Conservation (phyloP, 2,888 invertebrate species). For the Neoscelio sp. region DNA sequence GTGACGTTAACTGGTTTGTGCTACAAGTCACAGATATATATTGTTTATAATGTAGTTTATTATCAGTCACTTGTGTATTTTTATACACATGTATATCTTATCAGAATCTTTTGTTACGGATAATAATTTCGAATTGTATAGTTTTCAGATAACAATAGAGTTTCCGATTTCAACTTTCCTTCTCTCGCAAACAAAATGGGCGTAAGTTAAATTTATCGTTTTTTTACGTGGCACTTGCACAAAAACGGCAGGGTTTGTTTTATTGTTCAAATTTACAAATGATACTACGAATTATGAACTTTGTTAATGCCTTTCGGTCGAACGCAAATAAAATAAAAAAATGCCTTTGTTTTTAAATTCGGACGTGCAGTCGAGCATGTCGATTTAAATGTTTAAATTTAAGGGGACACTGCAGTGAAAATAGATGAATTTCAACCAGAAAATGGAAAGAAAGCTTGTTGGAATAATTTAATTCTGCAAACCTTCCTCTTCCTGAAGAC, state of each 20-base stretch:
- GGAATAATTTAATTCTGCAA: too few species aligned
- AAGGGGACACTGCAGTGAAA: too few species aligned
- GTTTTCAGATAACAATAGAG: conserved; percentile 3
- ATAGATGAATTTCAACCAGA: too few species aligned
- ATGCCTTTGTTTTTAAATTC: neutral
- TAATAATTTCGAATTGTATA: conserved; percentile 3
- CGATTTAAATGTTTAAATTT: too few species aligned
- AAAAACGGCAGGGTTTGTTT: conserved; percentile 5
- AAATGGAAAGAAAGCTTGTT: too few species aligned
- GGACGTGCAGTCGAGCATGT: neutral
- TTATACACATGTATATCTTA: too few species aligned
- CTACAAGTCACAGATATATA: too few species aligned
- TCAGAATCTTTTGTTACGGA: conserved; percentile 13
- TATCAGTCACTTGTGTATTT: too few species aligned
- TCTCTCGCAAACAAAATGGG: neutral
- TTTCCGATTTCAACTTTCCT: conserved; percentile 5
- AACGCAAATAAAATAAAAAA: neutral
- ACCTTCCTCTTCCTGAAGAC: too few species aligned
- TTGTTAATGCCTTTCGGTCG: neutral
- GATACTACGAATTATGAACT: conserved; percentile 8
- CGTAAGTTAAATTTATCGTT: conserved; percentile 16
- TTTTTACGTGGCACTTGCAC: conserved; percentile 4
- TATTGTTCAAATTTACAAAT: conserved; percentile 16
- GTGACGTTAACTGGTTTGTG: too few species aligned
- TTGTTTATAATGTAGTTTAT: too few species aligned